These are phyloP conservation scores for Lithophane ornitopus DNA, from an alignment of 2,888 invertebrate species.

Conservation along the genomic window DNA sequence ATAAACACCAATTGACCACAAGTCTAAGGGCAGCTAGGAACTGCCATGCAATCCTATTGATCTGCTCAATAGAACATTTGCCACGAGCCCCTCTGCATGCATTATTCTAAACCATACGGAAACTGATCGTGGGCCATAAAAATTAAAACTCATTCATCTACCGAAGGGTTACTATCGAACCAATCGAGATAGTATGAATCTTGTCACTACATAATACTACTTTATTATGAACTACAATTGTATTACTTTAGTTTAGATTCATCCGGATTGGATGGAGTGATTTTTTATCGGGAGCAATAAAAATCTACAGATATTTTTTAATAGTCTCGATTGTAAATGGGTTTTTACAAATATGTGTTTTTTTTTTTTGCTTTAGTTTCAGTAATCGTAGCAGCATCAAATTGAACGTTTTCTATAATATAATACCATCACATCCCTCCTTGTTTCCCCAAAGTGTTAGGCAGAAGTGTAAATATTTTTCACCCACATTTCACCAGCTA, in stretches of 20 bases:
- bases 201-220: slow-evolving; percentile 1
- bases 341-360: no score
- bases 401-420: not conserved
- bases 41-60: not conserved
- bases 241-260: slow-evolving; percentile 24
- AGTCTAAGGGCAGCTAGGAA: not conserved
- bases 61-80: not conserved
- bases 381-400: not conserved
- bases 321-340: not conserved
- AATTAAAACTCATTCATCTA: slow-evolving; percentile 20
- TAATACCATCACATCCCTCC: no score
- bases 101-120: slow-evolving; percentile 18
- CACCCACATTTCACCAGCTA: no score
- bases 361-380: not conserved
- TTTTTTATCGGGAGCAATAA: not conserved
- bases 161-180: slow-evolving; percentile 1
- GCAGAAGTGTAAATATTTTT: no score
- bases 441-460: no score
- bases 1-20: slow-evolving; percentile 3
- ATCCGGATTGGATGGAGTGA: not conserved
- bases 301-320: not conserved
- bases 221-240: slow-evolving; percentile 21
- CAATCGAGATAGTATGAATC: not conserved
- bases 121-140: slow-evolving; percentile 14
- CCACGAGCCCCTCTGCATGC: not conserved